Evolutionary conservation across 2,113 vertebrate genomes (phyloP).

Genomic region (Sinocyclocheilus grahami): DNA sequence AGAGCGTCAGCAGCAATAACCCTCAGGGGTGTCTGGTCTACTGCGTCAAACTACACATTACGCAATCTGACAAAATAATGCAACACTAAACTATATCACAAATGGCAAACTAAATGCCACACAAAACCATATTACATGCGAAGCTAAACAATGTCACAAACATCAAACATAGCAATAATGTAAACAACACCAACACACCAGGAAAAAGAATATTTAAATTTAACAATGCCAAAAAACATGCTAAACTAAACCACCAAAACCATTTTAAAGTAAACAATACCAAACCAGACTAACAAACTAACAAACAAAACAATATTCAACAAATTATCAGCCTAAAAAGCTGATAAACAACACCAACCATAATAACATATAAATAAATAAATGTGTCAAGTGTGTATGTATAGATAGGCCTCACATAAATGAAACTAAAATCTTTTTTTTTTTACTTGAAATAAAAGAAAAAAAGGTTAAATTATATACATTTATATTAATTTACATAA

Average conservation of each 20-base stretch:
- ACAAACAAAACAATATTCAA: too few species aligned
- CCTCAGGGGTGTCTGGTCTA: conserved; percentile 37
- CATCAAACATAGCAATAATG: not conserved
- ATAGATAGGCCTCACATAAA: too few species aligned
- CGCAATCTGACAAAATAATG: not conserved
- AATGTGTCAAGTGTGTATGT: too few species aligned
- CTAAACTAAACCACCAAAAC: not conserved
- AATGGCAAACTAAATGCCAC: not conserved
- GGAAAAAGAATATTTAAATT: not conserved
- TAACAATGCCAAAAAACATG: too few species aligned
- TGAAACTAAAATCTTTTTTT: too few species aligned
- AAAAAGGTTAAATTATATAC: too few species aligned
- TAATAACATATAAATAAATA: too few species aligned
- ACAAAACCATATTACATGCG: not conserved
- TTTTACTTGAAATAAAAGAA: too few species aligned
- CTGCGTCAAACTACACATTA: conserved; percentile 29
- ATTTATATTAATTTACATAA: too few species aligned
- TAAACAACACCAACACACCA: not conserved
- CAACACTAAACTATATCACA: not conserved
- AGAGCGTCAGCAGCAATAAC: conserved; percentile 23
- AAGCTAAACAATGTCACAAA: conserved; percentile 8
- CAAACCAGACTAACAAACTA: not conserved
- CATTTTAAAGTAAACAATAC: not conserved
- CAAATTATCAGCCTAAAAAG: too few species aligned
- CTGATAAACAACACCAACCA: too few species aligned